A percentile compares a stretch with the other conserved stretches of the same genome.
Evolutionary conservation across 2,888 invertebrate species (phyloP).

Genomic region (Sesia apiformis): DNA sequence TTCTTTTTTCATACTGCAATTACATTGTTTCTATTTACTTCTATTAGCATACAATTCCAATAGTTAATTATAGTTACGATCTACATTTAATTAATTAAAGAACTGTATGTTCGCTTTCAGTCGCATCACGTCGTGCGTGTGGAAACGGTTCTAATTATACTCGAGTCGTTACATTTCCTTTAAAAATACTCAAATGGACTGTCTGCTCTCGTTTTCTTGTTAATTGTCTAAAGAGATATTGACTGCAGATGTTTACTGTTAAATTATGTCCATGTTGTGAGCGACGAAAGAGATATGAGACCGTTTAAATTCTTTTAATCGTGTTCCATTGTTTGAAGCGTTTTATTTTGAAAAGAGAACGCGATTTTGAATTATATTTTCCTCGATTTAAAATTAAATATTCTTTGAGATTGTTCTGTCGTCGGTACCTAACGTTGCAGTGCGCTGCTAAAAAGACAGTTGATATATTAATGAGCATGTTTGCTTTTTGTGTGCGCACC

Average conservation of each 20-base stretch:
- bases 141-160: constrained; percentile 20
- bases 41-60: too few relatives aligned
- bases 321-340: neutral
- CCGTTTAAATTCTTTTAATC: constrained; percentile 38
- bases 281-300: constrained; percentile 61
- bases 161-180: constrained; percentile 45
- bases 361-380: neutral
- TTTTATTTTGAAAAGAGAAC: neutral
- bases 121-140: constrained; percentile 19
- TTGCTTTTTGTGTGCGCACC: constrained; percentile 65
- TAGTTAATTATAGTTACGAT: too few relatives aligned
- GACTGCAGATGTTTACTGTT: constrained; percentile 63
- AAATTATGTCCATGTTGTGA: constrained; percentile 53
- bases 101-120: too few relatives aligned
- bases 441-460: constrained; percentile 65
- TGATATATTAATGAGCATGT: constrained; percentile 73
- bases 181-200: constrained; percentile 57
- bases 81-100: too few relatives aligned
- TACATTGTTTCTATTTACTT: too few relatives aligned
- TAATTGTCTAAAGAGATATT: constrained; percentile 69
- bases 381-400: neutral
- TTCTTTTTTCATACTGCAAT: too few relatives aligned
- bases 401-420: constrained; percentile 21
- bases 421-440: constrained; percentile 49
- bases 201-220: constrained; percentile 54